A percentile compares a stretch with the other conserved stretches of the same genome.
phyloP scores from a whole-genome alignment of 2,888 invertebrate genomes.

The Drosophila hawaiiensis region DNA sequence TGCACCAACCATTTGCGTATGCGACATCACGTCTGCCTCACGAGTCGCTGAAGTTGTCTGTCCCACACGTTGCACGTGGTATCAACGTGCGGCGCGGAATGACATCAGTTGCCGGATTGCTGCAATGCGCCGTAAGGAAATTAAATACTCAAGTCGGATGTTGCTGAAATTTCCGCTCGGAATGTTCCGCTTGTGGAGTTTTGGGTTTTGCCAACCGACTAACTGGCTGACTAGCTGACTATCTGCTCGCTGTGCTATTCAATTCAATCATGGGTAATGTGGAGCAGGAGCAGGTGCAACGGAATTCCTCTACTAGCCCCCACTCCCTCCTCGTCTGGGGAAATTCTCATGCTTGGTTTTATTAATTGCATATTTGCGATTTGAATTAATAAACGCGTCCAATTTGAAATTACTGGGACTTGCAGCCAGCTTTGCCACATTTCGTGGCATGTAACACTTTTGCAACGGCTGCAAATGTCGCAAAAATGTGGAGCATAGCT shows the following conservation, averaged over 20 bases:
- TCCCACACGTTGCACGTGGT: conserved; percentile 34
- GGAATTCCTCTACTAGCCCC: conserved; percentile 20
- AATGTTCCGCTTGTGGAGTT: conserved; percentile 22
- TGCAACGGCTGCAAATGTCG: conserved; percentile 63
- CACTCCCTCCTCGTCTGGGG: not conserved
- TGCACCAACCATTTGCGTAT: conserved; percentile 23
- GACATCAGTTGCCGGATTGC: conserved; percentile 53
- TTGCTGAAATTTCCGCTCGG: conserved; percentile 74
- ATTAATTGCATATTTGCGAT: conserved; percentile 51
- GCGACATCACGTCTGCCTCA: conserved; percentile 46
- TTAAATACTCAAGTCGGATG: conserved; percentile 79
- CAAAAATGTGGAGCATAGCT: conserved; percentile 71
- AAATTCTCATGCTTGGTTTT: conserved; percentile 26
- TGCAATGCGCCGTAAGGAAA: conserved; percentile 74
- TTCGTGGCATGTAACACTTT: conserved; percentile 69
- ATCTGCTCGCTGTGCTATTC: not conserved
- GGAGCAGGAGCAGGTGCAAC: conserved; percentile 23
- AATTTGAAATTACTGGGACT: conserved; percentile 22
- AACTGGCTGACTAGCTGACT: conserved; percentile 40
- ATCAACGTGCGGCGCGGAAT: conserved; percentile 18
- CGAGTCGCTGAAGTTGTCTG: conserved; percentile 45
- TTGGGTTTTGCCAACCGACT: conserved; percentile 11
- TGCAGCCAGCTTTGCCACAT: conserved; percentile 21
- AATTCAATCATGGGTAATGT: conserved; percentile 25
- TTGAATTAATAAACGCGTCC: conserved; percentile 25